phyloP scores from a whole-genome alignment of 2,113 vertebrate genomes.

The Chinchilla lanigera region DNA sequence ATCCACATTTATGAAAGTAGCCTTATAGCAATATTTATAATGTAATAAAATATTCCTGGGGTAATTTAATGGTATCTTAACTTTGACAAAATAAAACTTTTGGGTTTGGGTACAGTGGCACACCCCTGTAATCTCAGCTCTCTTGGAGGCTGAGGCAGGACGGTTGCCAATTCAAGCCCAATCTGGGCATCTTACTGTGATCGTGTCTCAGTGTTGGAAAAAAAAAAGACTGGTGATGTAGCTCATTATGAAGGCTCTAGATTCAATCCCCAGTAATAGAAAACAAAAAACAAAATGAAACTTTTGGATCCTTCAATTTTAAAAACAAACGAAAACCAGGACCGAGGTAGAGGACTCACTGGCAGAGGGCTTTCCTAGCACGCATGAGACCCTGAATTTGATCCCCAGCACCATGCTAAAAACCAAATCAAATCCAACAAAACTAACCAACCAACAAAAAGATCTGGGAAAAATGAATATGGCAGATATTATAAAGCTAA shows the following conservation, averaged over 20 bases:
- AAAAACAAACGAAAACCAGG: not conserved
- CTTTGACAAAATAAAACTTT: constrained; percentile 26
- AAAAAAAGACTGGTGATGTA: not conserved
- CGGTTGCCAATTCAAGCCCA: not conserved
- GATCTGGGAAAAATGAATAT: not conserved
- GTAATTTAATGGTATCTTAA: constrained; percentile 47
- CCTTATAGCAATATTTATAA: constrained; percentile 3
- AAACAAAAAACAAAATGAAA: not conserved
- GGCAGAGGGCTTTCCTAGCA: not conserved
- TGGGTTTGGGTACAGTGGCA: not conserved
- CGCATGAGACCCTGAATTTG: not conserved
- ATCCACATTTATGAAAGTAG: not conserved
- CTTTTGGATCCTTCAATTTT: not conserved
- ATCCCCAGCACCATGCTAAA: not conserved
- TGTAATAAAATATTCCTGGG: constrained; percentile 28
- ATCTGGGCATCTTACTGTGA: not conserved
- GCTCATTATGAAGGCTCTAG: not conserved
- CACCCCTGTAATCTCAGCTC: not conserved
- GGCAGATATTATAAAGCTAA: constrained; percentile 9
- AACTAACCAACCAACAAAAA: not conserved
- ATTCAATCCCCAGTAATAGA: not conserved
- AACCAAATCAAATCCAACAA: not conserved
- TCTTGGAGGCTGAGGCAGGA: not conserved
- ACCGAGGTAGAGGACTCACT: not conserved
- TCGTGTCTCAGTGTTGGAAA: not conserved